These are phyloP conservation scores for Acipenser ruthenus DNA, from an alignment of 2,797 vertebrate genomes.

Conservation along the genomic window DNA sequence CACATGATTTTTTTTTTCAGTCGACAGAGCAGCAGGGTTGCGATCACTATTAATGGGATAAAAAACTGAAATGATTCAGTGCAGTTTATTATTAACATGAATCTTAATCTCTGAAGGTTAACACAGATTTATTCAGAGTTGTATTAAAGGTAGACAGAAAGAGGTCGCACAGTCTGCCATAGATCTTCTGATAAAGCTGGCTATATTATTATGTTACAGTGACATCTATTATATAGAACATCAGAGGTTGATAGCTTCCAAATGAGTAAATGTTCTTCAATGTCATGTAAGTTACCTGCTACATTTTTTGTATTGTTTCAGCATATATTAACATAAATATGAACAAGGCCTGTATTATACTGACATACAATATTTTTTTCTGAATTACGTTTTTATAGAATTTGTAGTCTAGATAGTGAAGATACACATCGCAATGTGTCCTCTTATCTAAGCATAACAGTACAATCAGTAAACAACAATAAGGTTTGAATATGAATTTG, in stretches of 20 bases:
- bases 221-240: constrained; percentile 39
- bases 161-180: constrained; percentile 27
- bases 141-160: constrained; percentile 24
- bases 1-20: constrained; percentile 24
- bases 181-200: constrained; percentile 33
- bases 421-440: too few relatives aligned
- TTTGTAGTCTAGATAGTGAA: too few relatives aligned
- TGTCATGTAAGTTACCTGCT: constrained; percentile 25
- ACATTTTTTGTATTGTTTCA: neutral
- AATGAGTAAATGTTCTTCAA: constrained; percentile 40
- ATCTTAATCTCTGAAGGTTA: neutral
- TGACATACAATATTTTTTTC: neutral
- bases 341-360: neutral
- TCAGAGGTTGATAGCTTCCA: constrained; percentile 40
- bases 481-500: too few relatives aligned
- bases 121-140: neutral
- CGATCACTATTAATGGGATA: constrained; percentile 39
- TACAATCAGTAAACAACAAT: too few relatives aligned
- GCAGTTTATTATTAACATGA: constrained; percentile 4
- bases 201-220: constrained; percentile 39
- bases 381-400: too few relatives aligned
- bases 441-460: too few relatives aligned
- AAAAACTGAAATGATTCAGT: constrained; percentile 13
- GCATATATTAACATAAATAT: neutral
- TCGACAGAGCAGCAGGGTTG: constrained; percentile 27